Percentiles rank a stretch among this genome's conserved stretches.
phyloP scores from a whole-genome alignment of 2,113 vertebrate genomes.

The Vidua macroura region DNA sequence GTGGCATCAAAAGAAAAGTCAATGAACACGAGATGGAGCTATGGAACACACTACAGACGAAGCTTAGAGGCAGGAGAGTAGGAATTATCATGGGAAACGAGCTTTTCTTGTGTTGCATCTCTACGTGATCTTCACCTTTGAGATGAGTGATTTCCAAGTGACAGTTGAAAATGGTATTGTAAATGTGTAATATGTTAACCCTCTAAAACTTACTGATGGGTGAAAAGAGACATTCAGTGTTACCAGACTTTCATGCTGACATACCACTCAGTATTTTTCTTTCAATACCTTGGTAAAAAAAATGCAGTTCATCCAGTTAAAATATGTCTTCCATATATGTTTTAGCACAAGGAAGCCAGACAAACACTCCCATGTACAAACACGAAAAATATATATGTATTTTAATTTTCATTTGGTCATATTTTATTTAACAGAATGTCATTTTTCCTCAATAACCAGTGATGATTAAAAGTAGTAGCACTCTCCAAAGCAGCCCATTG shows the following conservation, averaged over 20 bases:
- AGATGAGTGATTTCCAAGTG: neutral
- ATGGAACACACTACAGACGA: neutral
- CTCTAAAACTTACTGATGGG: neutral
- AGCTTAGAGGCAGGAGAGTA: neutral
- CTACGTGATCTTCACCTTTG: neutral
- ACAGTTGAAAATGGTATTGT: neutral
- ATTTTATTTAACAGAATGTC: constrained; percentile 67
- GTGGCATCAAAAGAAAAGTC: neutral
- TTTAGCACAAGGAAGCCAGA: constrained; percentile 5
- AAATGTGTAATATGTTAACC: neutral
- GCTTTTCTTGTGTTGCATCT: neutral
- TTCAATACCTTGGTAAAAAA: neutral
- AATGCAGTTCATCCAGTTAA: neutral
- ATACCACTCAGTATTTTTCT: neutral
- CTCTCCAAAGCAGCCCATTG: constrained; percentile 37
- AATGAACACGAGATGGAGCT: accelerated
- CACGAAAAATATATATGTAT: constrained; percentile 52
- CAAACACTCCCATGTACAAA: constrained; percentile 10
- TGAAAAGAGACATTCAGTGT: neutral
- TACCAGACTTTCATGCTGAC: neutral
- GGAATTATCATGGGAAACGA: neutral
- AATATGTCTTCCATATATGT: neutral
- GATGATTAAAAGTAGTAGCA: constrained; percentile 40
- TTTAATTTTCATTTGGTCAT: constrained; percentile 61
- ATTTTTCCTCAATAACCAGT: constrained; percentile 51